Evolutionary conservation across 2,113 vertebrate species (phyloP).

Genomic region (Platichthys stellatus): DNA sequence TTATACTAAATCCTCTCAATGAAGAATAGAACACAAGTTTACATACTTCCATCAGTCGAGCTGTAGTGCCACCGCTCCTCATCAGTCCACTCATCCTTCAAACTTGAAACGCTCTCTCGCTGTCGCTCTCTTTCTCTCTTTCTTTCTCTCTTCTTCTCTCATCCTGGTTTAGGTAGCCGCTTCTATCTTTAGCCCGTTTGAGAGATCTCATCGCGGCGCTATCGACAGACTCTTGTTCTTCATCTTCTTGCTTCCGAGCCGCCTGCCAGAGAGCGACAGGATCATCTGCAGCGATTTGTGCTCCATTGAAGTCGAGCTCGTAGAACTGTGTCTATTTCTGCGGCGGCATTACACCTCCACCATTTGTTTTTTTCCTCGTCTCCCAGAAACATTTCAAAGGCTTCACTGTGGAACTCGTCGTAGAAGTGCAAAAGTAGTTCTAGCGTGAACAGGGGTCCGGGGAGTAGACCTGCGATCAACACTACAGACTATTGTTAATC

Average conservation of each 20-base stretch:
- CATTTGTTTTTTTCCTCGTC: constrained; percentile 23
- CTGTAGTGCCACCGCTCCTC: constrained; percentile 74
- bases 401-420: constrained; percentile 33
- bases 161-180: constrained; percentile 34
- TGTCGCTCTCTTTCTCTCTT: constrained; percentile 9
- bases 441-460: constrained; percentile 15
- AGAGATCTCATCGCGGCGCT: constrained; percentile 43
- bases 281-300: constrained; percentile 38
- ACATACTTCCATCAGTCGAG: constrained; percentile 75
- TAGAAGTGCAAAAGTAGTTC: constrained; percentile 35
- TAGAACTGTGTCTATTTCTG: constrained; percentile 52
- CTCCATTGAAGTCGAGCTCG: constrained; percentile 60
- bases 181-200: constrained; percentile 45
- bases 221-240: constrained; percentile 22
- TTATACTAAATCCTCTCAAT: constrained; percentile 71
- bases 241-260: constrained; percentile 13
- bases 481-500: constrained; percentile 61
- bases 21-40: constrained; percentile 84
- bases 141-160: not conserved
- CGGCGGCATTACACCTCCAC: constrained; percentile 34
- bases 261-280: constrained; percentile 37
- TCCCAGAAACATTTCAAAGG: constrained; percentile 57
- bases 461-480: constrained; percentile 58
- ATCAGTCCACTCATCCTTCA: constrained; percentile 54
- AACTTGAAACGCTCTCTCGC: constrained; percentile 56